phyloP scores from a whole-genome alignment of 1,140 invertebrate genomes.

The Musca domestica region DNA sequence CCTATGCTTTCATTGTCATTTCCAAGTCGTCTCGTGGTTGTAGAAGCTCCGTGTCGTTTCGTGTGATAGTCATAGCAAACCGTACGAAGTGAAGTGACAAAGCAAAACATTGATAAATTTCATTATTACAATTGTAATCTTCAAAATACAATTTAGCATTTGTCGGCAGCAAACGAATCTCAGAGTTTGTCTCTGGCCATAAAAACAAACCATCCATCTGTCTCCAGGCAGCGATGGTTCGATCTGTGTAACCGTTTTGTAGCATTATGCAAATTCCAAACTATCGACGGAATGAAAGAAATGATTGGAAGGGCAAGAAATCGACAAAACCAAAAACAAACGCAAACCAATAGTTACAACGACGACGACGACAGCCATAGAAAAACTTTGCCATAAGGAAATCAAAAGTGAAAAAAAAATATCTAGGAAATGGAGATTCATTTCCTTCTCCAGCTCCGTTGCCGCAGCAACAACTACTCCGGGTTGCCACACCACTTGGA shows the following conservation, averaged over 20 bases:
- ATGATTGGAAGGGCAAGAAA: neutral
- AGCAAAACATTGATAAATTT: constrained; percentile 16
- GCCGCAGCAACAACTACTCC: no score
- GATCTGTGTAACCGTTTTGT: neutral
- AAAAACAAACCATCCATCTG: no score
- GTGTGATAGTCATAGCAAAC: neutral
- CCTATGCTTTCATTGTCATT: neutral
- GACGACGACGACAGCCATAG: no score
- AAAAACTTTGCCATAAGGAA: neutral
- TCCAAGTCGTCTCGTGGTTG: neutral
- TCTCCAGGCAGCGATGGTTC: no score
- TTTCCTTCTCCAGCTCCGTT: neutral
- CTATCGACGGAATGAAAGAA: neutral
- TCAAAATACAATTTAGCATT: constrained; percentile 8
- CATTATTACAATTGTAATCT: constrained; percentile 15
- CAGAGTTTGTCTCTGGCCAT: no score
- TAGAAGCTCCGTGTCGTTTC: neutral
- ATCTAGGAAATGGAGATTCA: constrained; percentile 10
- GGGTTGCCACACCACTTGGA: no score
- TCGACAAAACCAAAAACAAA: neutral
- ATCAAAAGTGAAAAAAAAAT: neutral
- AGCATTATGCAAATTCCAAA: constrained; percentile 10
- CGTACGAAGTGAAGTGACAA: neutral
- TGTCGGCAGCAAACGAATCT: neutral
- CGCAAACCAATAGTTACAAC: neutral